These are phyloP conservation scores for Apodemus speciosus DNA, from an alignment of 2,113 vertebrate species.

Conservation along the genomic window DNA sequence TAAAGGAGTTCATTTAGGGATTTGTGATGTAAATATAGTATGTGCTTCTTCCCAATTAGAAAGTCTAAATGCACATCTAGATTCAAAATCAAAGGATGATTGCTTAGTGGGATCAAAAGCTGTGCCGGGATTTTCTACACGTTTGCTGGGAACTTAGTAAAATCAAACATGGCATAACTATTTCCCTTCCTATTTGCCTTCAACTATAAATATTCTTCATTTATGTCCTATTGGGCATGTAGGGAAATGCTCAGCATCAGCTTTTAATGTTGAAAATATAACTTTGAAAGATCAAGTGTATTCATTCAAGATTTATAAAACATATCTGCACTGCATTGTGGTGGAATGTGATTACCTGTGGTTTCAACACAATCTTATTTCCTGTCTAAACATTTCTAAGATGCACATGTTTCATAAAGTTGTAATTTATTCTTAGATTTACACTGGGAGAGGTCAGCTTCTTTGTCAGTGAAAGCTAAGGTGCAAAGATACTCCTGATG, in stretches of 20 bases:
- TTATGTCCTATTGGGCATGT: conserved; percentile 1
- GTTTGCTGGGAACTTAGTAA: not conserved
- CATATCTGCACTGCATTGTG: not conserved
- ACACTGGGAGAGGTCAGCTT: not conserved
- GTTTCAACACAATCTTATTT: conserved; percentile 49
- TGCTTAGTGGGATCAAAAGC: not conserved
- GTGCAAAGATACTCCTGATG: not conserved
- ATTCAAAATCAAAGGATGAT: too few relatives aligned
- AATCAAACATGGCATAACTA: not conserved
- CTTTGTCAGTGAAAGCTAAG: conserved; percentile 38
- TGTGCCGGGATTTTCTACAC: not conserved
- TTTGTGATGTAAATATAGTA: not conserved
- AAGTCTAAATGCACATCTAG: not conserved
- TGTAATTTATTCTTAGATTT: conserved; percentile 61
- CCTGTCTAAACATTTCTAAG: conserved; percentile 51
- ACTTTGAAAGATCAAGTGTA: not conserved
- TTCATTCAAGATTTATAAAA: not conserved
- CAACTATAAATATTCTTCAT: not conserved
- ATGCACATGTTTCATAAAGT: conserved; percentile 38
- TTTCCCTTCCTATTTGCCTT: conserved; percentile 19
- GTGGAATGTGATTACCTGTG: conserved; percentile 18
- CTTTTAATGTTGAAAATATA: conserved; percentile 49
- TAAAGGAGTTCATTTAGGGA: not conserved
- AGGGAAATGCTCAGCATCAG: conserved; percentile 11
- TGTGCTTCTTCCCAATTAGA: not conserved